Evolutionary conservation across 2,113 vertebrate species (phyloP), one percentile per base, ranked within the genome.

Genomic region (Corvus hawaiiensis): DNA sequence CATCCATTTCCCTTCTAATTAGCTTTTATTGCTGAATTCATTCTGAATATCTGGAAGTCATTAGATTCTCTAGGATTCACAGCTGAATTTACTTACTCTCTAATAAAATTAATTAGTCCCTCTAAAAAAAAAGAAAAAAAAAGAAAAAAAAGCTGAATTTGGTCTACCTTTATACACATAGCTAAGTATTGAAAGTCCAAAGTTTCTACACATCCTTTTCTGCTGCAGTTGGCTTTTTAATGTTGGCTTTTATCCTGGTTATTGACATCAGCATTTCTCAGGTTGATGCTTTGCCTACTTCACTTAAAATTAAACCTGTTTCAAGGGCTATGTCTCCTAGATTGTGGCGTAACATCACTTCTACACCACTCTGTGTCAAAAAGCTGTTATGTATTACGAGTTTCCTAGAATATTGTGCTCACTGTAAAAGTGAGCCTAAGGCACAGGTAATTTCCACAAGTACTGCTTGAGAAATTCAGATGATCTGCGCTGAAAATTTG

Each of bases 1-100:
- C 96, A 96, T 98, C 96, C 96, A 97, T 98, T 98, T 98, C 97
- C 95, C 94, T 98, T 96, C 97, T 98, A 98, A 98, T 98, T 97
- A 98, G 96, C 85, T 98, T 98, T 98, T 98, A 98, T 97, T 97
- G 96, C 93, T 93, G 96, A 98, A 98, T 98, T 98, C 97, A 97
- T 97, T 98, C 95, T 96, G 96, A 98, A 97, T 97, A 93, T 98
- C 96, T 97, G 96, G 96, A 98, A 98, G 96, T 98, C 97, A 98
- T 98, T 98, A 97, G 91, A 95, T 97, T 97, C 94, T 97, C 90
- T 96, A 97, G 97, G 95, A 97, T 94, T 97, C 14, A 14, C 91
- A 92, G 93, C 84, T 97, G 94, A 98, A 97, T 98, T 97, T 97
- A 96, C 94, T 96, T 93, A 96, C 95, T 96, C 91, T 87, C 96